These are phyloP conservation scores for Schizaphis graminum DNA, from an alignment of 2,888 invertebrate genomes.

Conservation along the genomic window DNA sequence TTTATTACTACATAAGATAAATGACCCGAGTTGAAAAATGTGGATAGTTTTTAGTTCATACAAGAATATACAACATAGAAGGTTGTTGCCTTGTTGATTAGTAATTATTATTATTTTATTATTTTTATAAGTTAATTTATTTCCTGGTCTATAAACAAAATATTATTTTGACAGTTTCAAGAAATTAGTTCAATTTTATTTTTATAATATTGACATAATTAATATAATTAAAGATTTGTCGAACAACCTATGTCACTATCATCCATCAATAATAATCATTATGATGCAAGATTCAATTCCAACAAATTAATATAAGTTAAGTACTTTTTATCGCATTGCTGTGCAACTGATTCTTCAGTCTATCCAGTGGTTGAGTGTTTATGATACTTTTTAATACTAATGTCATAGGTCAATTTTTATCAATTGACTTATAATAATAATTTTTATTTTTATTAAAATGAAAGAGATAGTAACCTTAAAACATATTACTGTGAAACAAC, in stretches of 20 bases:
- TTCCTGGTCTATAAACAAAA: not conserved
- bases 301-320: not conserved
- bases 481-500: not conserved
- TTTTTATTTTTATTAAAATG: conserved; percentile 8
- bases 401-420: conserved; percentile 52
- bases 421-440: not conserved
- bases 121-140: not conserved
- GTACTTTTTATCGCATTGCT: not conserved
- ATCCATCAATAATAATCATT: not conserved
- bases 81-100: not conserved
- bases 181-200: not conserved
- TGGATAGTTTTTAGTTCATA: not conserved
- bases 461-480: conserved; percentile 43
- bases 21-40: not conserved
- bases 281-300: conserved; percentile 25
- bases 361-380: not conserved
- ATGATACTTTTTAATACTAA: conserved; percentile 18
- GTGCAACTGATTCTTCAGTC: not conserved
- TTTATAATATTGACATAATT: not conserved
- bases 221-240: not conserved
- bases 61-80: not conserved
- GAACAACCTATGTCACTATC: not conserved
- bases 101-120: conserved; percentile 4
- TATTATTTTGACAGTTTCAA: not conserved
- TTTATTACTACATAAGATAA: not conserved